Conservation (phyloP, 2,888 invertebrate genomes). For the Coleophora flavipennella region DNA sequence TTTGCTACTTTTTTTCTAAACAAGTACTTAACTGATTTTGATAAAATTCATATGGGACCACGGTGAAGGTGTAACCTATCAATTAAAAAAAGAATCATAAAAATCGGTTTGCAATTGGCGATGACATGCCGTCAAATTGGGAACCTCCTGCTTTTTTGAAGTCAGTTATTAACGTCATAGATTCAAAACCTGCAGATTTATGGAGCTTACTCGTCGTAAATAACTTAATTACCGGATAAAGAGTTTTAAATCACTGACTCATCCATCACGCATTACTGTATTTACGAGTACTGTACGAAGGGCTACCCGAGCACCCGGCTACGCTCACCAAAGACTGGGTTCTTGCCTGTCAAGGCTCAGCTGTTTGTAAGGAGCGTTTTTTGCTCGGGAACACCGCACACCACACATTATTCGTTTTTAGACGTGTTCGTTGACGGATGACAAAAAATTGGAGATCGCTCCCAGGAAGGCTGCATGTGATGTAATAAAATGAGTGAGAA, state of each 20-base stretch:
- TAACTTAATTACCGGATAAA: slow-evolving; percentile 7
- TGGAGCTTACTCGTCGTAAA: slow-evolving; percentile 4
- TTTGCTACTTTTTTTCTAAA: too few species aligned
- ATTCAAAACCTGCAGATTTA: background rate
- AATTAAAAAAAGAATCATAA: too few species aligned
- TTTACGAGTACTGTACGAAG: slow-evolving; percentile 9
- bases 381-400: slow-evolving; percentile 19
- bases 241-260: slow-evolving; percentile 4
- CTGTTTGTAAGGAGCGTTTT: slow-evolving; percentile 51
- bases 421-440: slow-evolving; percentile 25
- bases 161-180: too few species aligned
- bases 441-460: slow-evolving; percentile 48
- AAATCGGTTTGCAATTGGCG: too few species aligned
- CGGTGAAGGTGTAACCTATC: too few species aligned
- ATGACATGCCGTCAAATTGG: too few species aligned
- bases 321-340: slow-evolving; percentile 6
- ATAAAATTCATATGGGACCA: too few species aligned
- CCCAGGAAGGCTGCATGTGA: slow-evolving; percentile 35
- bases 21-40: too few species aligned
- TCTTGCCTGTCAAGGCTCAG: slow-evolving; percentile 42
- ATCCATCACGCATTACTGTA: slow-evolving; percentile 2
- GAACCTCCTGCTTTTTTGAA: too few species aligned
- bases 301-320: slow-evolving; percentile 12
- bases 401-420: slow-evolving; percentile 39
- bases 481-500: slow-evolving; percentile 39